Conservation (phyloP, 2,797 vertebrate species). For the Rhabdomys pumilio region DNA sequence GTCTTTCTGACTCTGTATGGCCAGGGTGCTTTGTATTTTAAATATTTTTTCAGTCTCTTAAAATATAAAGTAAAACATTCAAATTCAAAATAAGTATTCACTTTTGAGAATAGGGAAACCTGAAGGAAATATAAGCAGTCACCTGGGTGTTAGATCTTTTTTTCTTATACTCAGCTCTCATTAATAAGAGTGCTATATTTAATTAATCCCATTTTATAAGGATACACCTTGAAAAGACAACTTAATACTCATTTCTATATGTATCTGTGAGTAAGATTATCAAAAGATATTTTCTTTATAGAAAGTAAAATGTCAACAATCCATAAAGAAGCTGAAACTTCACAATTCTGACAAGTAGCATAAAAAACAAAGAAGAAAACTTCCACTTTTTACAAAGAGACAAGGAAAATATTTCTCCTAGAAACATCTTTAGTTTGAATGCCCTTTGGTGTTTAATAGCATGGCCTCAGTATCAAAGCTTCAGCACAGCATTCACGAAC, state of each 20-base stretch:
- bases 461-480: constrained; percentile 25
- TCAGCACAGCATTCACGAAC: not conserved
- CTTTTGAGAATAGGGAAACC: constrained; percentile 48
- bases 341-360: not conserved
- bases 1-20: constrained; percentile 45
- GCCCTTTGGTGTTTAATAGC: constrained; percentile 60
- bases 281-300: not conserved
- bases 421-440: not conserved
- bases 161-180: constrained; percentile 62
- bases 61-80: constrained; percentile 49
- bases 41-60: constrained; percentile 70
- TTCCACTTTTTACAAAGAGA: not conserved
- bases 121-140: constrained; percentile 49
- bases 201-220: constrained; percentile 11
- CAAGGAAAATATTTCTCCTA: not conserved
- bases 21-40: constrained; percentile 41
- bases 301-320: constrained; percentile 10
- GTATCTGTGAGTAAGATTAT: not conserved
- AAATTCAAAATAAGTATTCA: constrained; percentile 64
- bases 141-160: constrained; percentile 42
- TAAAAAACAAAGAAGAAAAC: constrained; percentile 31
- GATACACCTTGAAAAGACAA: constrained; percentile 65
- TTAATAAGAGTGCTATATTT: constrained; percentile 48
- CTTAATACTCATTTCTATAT: constrained; percentile 59
- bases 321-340: constrained; percentile 49